phyloP scores from a whole-genome alignment of 2,888 invertebrate genomes.

The Bembecia ichneumoniformis region DNA sequence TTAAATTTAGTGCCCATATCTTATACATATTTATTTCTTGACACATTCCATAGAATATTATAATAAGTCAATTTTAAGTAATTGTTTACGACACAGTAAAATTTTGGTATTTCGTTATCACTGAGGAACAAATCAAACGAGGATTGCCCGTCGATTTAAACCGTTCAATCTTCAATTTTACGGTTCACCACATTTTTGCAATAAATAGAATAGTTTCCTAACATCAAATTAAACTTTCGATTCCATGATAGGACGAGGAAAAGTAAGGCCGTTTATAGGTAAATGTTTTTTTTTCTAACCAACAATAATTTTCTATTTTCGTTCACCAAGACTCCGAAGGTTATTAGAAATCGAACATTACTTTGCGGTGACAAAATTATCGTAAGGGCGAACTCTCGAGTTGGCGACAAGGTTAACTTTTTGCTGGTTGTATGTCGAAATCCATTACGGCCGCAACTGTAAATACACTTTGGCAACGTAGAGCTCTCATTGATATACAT shows the following conservation, averaged over 20 bases:
- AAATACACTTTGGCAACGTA: conserved; percentile 20
- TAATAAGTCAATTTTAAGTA: too few relatives aligned
- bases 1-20: too few relatives aligned
- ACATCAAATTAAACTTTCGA: conserved; percentile 6
- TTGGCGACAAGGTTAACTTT: conserved; percentile 55
- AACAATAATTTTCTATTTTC: conserved; percentile 1
- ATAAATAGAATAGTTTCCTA: neutral
- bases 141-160: neutral
- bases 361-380: conserved; percentile 35
- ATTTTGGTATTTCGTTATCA: neutral
- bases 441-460: conserved; percentile 19
- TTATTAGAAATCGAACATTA: conserved; percentile 50
- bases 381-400: conserved; percentile 43
- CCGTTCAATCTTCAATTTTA: neutral
- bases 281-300: conserved; percentile 3
- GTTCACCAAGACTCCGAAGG: conserved; percentile 39
- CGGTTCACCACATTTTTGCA: neutral
- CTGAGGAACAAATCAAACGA: neutral
- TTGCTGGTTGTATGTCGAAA: conserved; percentile 42
- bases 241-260: conserved; percentile 9
- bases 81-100: neutral
- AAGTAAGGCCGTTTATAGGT: conserved; percentile 16
- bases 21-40: too few relatives aligned
- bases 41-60: too few relatives aligned
- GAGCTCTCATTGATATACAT: conserved; percentile 9